Conservation (phyloP, 2,888 invertebrate species). For the Andrena bucephala region DNA sequence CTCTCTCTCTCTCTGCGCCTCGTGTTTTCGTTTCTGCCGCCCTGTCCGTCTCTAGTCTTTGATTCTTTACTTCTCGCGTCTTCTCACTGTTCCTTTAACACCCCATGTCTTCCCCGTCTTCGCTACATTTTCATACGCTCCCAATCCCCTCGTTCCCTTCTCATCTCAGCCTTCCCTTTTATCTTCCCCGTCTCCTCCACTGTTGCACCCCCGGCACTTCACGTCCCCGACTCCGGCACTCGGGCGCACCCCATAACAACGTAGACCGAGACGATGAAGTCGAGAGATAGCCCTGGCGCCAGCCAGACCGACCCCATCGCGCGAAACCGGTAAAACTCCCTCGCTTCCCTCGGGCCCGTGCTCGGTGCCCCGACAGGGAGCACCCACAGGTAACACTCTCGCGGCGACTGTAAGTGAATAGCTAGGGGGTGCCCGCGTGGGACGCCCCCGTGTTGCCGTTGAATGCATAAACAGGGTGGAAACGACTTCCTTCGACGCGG, state of each 20-base stretch:
- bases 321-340: conserved; percentile 59
- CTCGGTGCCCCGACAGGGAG: conserved; percentile 11
- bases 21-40: not conserved
- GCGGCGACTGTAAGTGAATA: conserved; percentile 22
- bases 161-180: not conserved
- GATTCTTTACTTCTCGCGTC: not conserved
- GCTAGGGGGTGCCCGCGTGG: conserved; percentile 11
- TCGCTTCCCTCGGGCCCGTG: conserved; percentile 7
- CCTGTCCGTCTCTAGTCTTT: not conserved
- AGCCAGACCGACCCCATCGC: conserved; percentile 71
- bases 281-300: conserved; percentile 79
- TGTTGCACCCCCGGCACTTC: conserved; percentile 10
- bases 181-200: not conserved
- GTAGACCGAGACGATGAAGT: conserved; percentile 74
- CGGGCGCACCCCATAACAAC: conserved; percentile 68
- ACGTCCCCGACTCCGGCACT: conserved; percentile 10
- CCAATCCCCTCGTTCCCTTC: not conserved
- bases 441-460: not conserved
- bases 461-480: conserved; percentile 30
- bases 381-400: conserved; percentile 44
- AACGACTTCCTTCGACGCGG: conserved; percentile 33
- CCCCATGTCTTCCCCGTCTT: not conserved
- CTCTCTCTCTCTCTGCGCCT: not conserved
- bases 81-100: not conserved
- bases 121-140: conserved; percentile 16